A percentile compares a stretch with the other conserved stretches of the same genome.
Conservation (phyloP, 2,797 vertebrate genomes). For the Oreochromis mossambicus region DNA sequence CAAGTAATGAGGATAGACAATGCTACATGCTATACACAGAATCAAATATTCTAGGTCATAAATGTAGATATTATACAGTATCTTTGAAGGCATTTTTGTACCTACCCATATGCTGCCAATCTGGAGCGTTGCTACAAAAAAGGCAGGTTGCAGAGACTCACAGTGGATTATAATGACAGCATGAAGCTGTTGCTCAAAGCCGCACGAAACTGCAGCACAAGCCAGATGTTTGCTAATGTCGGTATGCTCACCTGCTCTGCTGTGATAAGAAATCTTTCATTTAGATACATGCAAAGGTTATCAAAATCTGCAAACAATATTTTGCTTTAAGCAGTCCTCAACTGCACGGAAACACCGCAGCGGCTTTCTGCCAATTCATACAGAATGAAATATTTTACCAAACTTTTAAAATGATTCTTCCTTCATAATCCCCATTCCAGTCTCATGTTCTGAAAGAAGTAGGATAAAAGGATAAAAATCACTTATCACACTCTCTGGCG, state of each 20-base stretch:
- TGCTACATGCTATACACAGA: neutral
- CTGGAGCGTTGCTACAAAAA: neutral
- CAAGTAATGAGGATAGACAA: neutral
- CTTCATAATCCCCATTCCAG: neutral
- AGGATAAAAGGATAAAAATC: rapidly evolving
- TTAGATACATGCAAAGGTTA: neutral
- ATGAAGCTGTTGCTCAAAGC: neutral
- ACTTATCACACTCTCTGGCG: neutral
- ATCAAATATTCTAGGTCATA: neutral
- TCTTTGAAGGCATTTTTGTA: neutral
- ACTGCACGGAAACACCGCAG: neutral
- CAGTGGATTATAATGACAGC: neutral
- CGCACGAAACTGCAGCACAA: neutral
- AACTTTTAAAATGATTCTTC: neutral
- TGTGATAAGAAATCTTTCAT: neutral
- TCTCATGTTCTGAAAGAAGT: neutral
- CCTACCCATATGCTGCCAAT: neutral
- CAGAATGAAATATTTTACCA: neutral
- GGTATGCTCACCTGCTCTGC: neutral
- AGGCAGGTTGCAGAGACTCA: neutral
- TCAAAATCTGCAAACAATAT: neutral
- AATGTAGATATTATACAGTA: neutral
- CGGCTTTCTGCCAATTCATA: neutral
- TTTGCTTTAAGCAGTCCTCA: neutral
- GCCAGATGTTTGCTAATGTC: neutral